Evolutionary conservation across 1,140 invertebrate genomes (phyloP).

Genomic region (Sycophila sp.): DNA sequence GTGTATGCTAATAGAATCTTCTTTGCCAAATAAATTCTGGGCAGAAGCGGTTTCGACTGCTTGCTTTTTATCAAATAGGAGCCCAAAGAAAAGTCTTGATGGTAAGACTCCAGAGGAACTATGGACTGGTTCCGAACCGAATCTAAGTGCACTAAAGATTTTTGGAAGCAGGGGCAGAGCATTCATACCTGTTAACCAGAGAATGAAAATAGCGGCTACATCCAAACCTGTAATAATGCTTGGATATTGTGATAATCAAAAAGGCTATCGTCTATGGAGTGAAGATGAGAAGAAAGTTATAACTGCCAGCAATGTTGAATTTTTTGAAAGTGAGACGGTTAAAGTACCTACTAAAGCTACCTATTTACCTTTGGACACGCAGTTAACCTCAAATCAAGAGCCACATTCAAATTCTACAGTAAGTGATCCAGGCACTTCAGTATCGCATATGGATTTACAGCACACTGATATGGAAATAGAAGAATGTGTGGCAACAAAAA

Average conservation of each 20-base stretch:
- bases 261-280: constrained; percentile 49
- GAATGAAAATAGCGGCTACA: constrained; percentile 50
- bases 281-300: too few relatives aligned
- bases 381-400: too few relatives aligned
- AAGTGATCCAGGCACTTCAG: too few relatives aligned
- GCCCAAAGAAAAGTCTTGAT: constrained; percentile 20
- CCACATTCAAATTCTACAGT: too few relatives aligned
- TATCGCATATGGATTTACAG: too few relatives aligned
- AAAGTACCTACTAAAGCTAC: too few relatives aligned
- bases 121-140: constrained; percentile 46
- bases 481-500: too few relatives aligned
- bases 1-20: constrained; percentile 42
- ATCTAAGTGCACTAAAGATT: constrained; percentile 52
- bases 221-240: constrained; percentile 48
- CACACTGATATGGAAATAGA: too few relatives aligned
- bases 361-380: too few relatives aligned
- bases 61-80: constrained; percentile 39
- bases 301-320: too few relatives aligned
- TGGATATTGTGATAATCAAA: constrained; percentile 52
- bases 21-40: constrained; percentile 50
- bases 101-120: constrained; percentile 48
- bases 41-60: constrained; percentile 50
- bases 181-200: constrained; percentile 55
- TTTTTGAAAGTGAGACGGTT: too few relatives aligned
- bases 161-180: constrained; percentile 55